Base-by-base conservation (phyloP, 2,113 vertebrate genomes). In the Camelus bactrianus region DNA sequence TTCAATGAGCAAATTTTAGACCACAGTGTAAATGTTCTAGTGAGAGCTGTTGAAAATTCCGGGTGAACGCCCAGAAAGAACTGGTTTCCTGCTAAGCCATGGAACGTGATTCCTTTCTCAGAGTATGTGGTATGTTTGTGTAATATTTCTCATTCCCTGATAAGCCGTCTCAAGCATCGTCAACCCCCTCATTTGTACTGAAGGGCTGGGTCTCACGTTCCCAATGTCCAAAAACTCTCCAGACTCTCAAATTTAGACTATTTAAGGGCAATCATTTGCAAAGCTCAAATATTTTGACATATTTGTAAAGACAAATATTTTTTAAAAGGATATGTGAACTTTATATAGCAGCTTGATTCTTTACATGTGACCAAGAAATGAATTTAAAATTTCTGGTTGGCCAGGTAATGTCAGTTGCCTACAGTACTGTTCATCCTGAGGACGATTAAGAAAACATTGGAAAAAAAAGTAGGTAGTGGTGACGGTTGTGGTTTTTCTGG, bases 81-180 rank as follows among this genome's bases (percentile, higher is more conserved):
- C 72, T 88, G 89, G 67, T 75, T 96, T 97, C 95, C 94, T 83
- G 96, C 77, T 97, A 79, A 97, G 14, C 50, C 82, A 22, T 84
- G 96, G 91, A 96, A 97, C 89, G 91, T 98, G 97, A 97, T 96
- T 95, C 22, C 56, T 92, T 84, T 89, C 97, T 97, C 91, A 96
- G 54, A 72, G 80, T 64, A 77, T 92, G 82, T 70, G 82, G 79
- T 83, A 48, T 93, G 85, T 97, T 93, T 65, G 30, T 97, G 96
- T 93, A 89, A 60, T 75, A 85, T 82, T 86, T 91, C 89, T 91
- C 97, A 76, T 97, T 91, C 89, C 82, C 67, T 83, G 97, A 98
- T 98, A 98, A 97, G 58, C 85, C 8, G n/a, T 87, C 81, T 91
- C 67, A 24, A 24, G 76, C 91, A 81, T 24, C 95, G 94, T 96